Conservation (phyloP, 2,797 vertebrate genomes). For the Geotrypetes seraphini region DNA sequence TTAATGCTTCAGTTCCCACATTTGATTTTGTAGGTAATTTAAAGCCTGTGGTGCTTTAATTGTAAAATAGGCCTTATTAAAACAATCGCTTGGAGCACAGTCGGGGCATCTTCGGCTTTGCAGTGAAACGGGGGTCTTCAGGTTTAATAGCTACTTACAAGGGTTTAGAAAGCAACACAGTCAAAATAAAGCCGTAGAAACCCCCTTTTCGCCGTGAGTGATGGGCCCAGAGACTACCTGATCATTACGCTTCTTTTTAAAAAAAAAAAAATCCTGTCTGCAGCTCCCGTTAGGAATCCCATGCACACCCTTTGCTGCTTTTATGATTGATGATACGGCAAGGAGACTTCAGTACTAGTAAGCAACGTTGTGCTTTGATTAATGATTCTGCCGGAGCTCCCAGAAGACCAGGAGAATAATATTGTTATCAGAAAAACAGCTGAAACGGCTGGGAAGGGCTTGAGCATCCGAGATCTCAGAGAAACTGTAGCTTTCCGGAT, state of each 20-base stretch:
- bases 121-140: constrained; percentile 45
- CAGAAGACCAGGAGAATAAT: constrained; percentile 56
- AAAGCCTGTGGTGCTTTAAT: constrained; percentile 69
- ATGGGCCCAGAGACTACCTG: constrained; percentile 67
- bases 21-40: constrained; percentile 70
- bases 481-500: neutral
- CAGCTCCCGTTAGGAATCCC: constrained; percentile 58
- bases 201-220: constrained; percentile 59
- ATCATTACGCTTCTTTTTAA: constrained; percentile 44
- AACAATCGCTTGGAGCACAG: constrained; percentile 64
- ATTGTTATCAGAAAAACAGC: constrained; percentile 45
- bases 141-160: constrained; percentile 56
- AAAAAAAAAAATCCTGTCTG: constrained; percentile 57
- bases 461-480: neutral
- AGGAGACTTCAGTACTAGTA: constrained; percentile 48
- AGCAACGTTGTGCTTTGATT: constrained; percentile 59
- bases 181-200: constrained; percentile 66
- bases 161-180: constrained; percentile 51
- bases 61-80: constrained; percentile 71
- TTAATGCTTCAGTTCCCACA: constrained; percentile 64
- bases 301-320: constrained; percentile 53
- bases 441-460: constrained; percentile 27
- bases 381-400: constrained; percentile 54
- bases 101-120: constrained; percentile 46
- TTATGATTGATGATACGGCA: constrained; percentile 81